Conservation (phyloP, 2,888 invertebrate species). For the Conomelus anceps region DNA sequence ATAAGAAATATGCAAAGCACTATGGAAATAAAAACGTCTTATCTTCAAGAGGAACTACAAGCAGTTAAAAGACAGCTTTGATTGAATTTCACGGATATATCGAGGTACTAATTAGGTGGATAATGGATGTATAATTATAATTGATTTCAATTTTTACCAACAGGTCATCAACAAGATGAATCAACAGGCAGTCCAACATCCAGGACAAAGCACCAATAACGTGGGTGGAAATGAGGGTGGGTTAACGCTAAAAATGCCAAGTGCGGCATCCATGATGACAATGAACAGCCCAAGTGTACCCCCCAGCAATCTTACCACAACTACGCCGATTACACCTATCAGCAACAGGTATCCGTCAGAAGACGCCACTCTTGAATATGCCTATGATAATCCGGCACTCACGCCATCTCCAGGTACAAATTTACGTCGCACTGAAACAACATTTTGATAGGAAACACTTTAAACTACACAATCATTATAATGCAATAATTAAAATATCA, state of each 20-base stretch:
- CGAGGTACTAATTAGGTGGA: too few species aligned
- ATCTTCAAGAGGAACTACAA: too few species aligned
- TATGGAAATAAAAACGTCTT: too few species aligned
- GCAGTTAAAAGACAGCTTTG: too few species aligned
- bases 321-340: slow-evolving; percentile 58
- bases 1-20: too few species aligned
- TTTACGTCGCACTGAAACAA: not conserved
- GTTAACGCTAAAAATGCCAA: slow-evolving; percentile 11
- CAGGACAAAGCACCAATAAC: not conserved
- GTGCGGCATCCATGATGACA: not conserved
- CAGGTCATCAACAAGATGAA: not conserved
- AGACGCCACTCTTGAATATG: slow-evolving; percentile 67
- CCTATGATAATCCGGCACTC: slow-evolving; percentile 73
- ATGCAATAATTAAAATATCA: too few species aligned
- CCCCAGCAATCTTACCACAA: slow-evolving; percentile 38
- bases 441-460: not conserved
- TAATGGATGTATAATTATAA: too few species aligned
- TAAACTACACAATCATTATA: not conserved
- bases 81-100: too few species aligned
- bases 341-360: slow-evolving; percentile 69
- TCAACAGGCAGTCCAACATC: not conserved
- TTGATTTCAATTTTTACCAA: not conserved
- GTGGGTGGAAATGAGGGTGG: slow-evolving; percentile 4
- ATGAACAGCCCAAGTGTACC: slow-evolving; percentile 12
- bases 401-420: slow-evolving; percentile 49